A percentile compares a stretch with the other conserved stretches of the same genome.
These are phyloP conservation scores for Lordiphosa mommai DNA, from an alignment of 1,140 invertebrate species.

Conservation along the genomic window DNA sequence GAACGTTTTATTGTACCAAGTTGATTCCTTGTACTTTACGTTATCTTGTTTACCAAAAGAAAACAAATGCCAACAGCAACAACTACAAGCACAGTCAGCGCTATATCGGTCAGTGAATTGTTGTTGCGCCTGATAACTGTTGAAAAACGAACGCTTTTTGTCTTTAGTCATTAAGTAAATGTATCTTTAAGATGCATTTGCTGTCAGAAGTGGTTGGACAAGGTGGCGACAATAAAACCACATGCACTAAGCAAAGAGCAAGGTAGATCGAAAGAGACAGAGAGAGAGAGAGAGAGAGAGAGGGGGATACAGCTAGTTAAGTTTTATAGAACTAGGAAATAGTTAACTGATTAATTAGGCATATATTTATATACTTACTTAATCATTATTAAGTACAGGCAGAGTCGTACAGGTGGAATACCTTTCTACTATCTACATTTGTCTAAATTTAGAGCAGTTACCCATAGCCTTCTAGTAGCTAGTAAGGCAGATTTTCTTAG, in stretches of 20 bases:
- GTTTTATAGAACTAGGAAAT: not conserved
- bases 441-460: too few relatives aligned
- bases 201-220: slow-evolving; percentile 18
- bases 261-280: too few relatives aligned
- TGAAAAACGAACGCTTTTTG: slow-evolving; percentile 7
- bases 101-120: slow-evolving; percentile 29
- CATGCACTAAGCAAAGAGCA: not conserved
- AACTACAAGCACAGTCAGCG: slow-evolving; percentile 6
- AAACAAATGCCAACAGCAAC: slow-evolving; percentile 15
- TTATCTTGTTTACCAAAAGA: slow-evolving; percentile 56
- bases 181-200: slow-evolving; percentile 31
- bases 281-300: not conserved
- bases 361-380: too few relatives aligned
- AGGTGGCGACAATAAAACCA: slow-evolving; percentile 1
- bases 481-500: too few relatives aligned
- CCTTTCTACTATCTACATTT: too few relatives aligned
- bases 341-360: too few relatives aligned
- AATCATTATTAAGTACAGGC: too few relatives aligned
- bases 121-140: slow-evolving; percentile 5
- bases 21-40: slow-evolving; percentile 3
- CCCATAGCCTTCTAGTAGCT: too few relatives aligned
- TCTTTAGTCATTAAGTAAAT: slow-evolving; percentile 7
- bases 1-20: too few relatives aligned
- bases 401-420: too few relatives aligned
- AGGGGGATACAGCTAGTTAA: not conserved